phyloP scores from a whole-genome alignment of 1,140 invertebrate genomes.

The Drusus annulatus region DNA sequence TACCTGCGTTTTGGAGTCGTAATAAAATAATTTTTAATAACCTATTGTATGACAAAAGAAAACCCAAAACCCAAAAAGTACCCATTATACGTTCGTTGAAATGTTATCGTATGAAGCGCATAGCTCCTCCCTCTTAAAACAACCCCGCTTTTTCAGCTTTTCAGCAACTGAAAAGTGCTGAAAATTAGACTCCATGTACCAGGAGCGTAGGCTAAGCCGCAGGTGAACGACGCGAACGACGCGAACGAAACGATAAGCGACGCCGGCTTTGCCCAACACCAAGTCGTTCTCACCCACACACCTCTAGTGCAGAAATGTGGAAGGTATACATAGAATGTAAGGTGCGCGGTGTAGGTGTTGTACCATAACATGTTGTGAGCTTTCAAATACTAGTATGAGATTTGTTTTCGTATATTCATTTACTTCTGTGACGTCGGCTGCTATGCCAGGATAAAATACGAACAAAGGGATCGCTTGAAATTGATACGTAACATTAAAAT shows the following conservation, averaged over 20 bases:
- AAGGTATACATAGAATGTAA: too few relatives aligned
- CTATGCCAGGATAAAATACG: slow-evolving; percentile 7
- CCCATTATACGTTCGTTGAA: too few relatives aligned
- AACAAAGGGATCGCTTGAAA: background rate
- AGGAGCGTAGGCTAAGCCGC: background rate
- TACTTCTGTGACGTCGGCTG: slow-evolving; percentile 16
- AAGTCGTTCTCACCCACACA: background rate
- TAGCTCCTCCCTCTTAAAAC: background rate
- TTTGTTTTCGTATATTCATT: background rate
- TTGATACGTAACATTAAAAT: background rate
- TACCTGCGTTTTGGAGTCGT: too few relatives aligned
- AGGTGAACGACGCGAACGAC: background rate
- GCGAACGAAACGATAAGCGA: too few relatives aligned
- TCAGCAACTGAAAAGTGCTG: slow-evolving; percentile 35
- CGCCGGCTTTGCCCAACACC: background rate
- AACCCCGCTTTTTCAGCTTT: background rate
- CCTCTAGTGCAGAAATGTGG: background rate
- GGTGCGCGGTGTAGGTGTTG: too few relatives aligned
- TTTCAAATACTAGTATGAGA: background rate
- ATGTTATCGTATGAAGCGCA: background rate
- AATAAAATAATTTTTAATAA: too few relatives aligned
- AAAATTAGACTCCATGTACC: slow-evolving; percentile 26
- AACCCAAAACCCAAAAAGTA: too few relatives aligned
- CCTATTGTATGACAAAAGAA: too few relatives aligned
- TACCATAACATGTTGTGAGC: too few relatives aligned